Percentiles rank a stretch among this genome's conserved stretches.
Conservation (phyloP, 2,113 vertebrate species). For the Cochlearius cochlearius region DNA sequence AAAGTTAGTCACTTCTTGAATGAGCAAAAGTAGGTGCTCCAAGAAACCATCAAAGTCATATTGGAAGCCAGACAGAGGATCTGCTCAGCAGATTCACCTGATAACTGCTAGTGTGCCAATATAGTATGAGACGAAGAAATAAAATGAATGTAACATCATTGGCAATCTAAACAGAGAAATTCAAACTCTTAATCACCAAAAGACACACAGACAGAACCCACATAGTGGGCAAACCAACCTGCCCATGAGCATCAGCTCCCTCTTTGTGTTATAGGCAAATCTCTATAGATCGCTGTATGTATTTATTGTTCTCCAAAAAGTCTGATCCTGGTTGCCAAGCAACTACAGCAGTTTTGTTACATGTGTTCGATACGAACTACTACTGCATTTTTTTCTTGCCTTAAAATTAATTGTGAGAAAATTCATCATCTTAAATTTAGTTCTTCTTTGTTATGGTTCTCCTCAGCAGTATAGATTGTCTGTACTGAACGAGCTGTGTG, state of each 20-base stretch:
- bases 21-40: not conserved
- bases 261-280: not conserved
- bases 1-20: not conserved
- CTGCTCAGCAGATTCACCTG: not conserved
- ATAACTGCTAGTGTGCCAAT: not conserved
- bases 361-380: not conserved
- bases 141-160: not conserved
- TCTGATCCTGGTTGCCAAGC: not conserved
- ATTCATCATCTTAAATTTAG: not conserved
- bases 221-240: not conserved
- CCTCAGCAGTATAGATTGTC: not conserved
- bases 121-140: not conserved
- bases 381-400: not conserved
- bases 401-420: slow-evolving; percentile 14
- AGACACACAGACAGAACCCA: rapidly evolving
- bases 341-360: not conserved
- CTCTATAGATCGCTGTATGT: not conserved
- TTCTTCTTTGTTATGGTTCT: not conserved
- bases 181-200: not conserved
- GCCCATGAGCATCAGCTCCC: not conserved
- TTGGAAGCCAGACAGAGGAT: not conserved
- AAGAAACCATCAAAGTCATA: not conserved
- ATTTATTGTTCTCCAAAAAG: not conserved
- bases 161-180: not conserved
- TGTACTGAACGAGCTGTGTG: not conserved